These are phyloP conservation scores for Diadophis punctatus DNA, from an alignment of 2,113 vertebrate genomes.

Conservation along the genomic window DNA sequence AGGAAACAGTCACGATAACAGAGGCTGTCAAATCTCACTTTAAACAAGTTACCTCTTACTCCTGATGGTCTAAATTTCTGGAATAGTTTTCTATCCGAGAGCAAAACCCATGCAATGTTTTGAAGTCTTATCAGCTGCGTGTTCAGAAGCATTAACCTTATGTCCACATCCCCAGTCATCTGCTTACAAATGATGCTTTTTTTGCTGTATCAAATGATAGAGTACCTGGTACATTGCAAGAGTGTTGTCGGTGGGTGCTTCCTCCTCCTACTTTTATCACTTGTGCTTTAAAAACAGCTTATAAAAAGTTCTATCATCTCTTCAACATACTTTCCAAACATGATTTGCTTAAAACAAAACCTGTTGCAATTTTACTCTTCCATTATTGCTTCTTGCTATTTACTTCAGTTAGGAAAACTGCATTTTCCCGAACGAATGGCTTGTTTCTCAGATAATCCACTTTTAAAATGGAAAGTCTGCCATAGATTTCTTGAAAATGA, in stretches of 20 bases:
- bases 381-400: background rate
- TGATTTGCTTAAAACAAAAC: background rate
- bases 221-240: slow-evolving; percentile 11
- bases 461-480: background rate
- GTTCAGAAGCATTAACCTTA: slow-evolving; percentile 55
- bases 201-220: background rate
- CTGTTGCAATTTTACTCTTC: background rate
- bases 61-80: slow-evolving; percentile 64
- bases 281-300: slow-evolving; percentile 18
- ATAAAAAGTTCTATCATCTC: slow-evolving; percentile 30
- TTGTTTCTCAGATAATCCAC: background rate
- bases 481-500: background rate
- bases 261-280: background rate
- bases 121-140: slow-evolving; percentile 62
- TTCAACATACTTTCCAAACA: background rate
- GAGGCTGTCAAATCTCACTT: slow-evolving; percentile 62
- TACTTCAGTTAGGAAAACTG: background rate
- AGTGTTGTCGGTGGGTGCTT: slow-evolving; percentile 7
- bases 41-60: slow-evolving; percentile 64
- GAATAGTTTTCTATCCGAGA: slow-evolving; percentile 49
- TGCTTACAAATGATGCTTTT: background rate
- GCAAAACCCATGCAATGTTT: slow-evolving; percentile 57
- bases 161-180: slow-evolving; percentile 29
- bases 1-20: slow-evolving; percentile 72
- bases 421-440: background rate